Evolutionary conservation across 2,888 invertebrate genomes (phyloP).

Genomic region (Leptinotarsa haldemani): DNA sequence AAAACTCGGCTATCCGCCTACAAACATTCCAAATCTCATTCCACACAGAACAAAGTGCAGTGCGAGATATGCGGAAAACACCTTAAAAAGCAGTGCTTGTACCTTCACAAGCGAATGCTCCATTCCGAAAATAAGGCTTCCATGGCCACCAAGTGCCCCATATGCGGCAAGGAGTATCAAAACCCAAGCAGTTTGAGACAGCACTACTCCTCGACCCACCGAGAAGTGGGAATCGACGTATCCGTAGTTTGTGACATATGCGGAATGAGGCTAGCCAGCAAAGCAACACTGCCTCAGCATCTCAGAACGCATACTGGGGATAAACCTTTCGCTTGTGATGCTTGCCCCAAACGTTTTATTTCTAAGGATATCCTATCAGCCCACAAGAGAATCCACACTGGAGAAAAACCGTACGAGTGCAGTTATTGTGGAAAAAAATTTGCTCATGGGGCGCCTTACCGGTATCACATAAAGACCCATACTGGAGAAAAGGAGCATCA

Average conservation of each 20-base stretch:
- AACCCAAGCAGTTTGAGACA: slow-evolving; percentile 32
- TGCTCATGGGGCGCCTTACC: slow-evolving; percentile 70
- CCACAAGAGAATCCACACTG: slow-evolving; percentile 55
- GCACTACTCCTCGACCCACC: slow-evolving; percentile 39
- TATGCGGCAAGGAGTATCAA: slow-evolving; percentile 49
- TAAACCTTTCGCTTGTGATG: slow-evolving; percentile 62
- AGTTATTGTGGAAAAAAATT: slow-evolving; percentile 53
- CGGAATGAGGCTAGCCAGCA: slow-evolving; percentile 57
- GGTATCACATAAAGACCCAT: slow-evolving; percentile 72
- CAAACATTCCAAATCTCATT: slow-evolving; percentile 54
- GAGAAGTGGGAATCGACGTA: slow-evolving; percentile 37
- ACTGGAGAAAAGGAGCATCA: slow-evolving; percentile 71
- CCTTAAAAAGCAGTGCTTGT: slow-evolving; percentile 50
- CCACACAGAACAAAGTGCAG: slow-evolving; percentile 50
- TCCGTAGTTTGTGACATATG: slow-evolving; percentile 62
- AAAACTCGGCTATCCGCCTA: slow-evolving; percentile 43
- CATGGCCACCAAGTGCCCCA: slow-evolving; percentile 47
- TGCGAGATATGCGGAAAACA: slow-evolving; percentile 56
- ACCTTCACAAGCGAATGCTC: slow-evolving; percentile 52
- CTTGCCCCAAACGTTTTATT: slow-evolving; percentile 63
- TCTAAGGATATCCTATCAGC: slow-evolving; percentile 70
- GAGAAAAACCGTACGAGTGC: slow-evolving; percentile 54
- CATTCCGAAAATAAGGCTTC: slow-evolving; percentile 49
- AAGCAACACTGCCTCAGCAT: slow-evolving; percentile 60
- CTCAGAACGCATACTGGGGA: slow-evolving; percentile 68